Conservation (phyloP, 2,113 vertebrate genomes). For the Trichechus manatus region DNA sequence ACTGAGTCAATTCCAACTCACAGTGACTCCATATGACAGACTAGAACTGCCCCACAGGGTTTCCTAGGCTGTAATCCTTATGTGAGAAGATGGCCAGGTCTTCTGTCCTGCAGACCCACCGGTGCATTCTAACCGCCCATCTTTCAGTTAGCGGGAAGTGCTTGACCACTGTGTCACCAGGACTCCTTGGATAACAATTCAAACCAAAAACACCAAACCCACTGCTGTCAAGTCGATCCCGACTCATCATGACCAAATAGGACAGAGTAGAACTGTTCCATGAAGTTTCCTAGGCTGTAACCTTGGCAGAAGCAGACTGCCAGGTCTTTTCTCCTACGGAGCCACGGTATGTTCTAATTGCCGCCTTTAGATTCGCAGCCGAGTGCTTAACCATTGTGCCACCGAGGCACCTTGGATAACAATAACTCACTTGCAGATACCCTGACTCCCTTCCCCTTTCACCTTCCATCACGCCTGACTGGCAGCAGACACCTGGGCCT, state of each 20-base stretch:
- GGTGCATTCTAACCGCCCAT: not conserved
- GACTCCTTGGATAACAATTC: not conserved
- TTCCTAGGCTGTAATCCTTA: too few species aligned
- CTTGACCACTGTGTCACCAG: not conserved
- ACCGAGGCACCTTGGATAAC: not conserved
- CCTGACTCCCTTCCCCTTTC: not conserved
- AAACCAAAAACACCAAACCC: too few species aligned
- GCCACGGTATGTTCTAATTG: not conserved
- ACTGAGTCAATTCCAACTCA: too few species aligned
- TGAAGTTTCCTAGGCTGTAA: too few species aligned
- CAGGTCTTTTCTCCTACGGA: not conserved
- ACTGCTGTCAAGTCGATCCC: too few species aligned
- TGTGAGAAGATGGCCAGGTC: too few species aligned
- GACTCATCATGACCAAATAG: too few species aligned
- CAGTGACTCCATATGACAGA: too few species aligned
- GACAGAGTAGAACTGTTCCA: too few species aligned
- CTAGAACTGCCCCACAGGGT: too few species aligned
- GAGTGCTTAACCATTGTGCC: not conserved
- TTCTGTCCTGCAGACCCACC: not conserved
- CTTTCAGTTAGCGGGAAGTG: not conserved
- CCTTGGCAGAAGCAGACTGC: too few species aligned
- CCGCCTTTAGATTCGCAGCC: not conserved
- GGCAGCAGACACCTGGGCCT: not conserved
- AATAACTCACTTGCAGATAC: not conserved
- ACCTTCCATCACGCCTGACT: not conserved